phyloP scores from a whole-genome alignment of 2,888 invertebrate genomes.

The Nomada flava region DNA sequence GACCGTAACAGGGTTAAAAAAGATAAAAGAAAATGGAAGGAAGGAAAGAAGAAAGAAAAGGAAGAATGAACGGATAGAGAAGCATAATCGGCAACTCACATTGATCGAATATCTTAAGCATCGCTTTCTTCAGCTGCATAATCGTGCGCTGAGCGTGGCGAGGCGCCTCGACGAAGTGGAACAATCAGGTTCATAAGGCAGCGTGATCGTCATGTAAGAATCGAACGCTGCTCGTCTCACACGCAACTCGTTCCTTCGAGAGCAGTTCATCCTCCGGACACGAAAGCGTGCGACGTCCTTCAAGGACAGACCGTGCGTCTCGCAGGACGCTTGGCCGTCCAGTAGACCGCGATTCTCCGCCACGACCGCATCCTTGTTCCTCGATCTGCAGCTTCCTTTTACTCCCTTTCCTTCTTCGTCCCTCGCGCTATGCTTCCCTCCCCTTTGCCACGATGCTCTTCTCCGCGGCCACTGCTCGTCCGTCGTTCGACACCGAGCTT shows the following conservation, averaged over 20 bases:
- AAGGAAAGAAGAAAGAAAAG: neutral
- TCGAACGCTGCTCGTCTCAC: slow-evolving; percentile 50
- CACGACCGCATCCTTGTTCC: slow-evolving; percentile 62
- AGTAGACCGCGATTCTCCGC: slow-evolving; percentile 44
- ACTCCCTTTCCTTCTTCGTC: slow-evolving; percentile 23
- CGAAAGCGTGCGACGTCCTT: slow-evolving; percentile 61
- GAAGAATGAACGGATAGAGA: neutral
- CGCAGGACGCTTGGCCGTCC: slow-evolving; percentile 49
- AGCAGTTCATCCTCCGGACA: slow-evolving; percentile 61
- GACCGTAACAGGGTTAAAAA: neutral
- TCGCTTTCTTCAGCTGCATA: slow-evolving; percentile 81
- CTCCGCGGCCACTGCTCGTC: no score
- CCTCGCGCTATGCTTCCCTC: neutral
- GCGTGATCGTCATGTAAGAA: slow-evolving; percentile 32
- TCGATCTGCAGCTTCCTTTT: slow-evolving; percentile 28
- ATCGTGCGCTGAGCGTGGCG: slow-evolving; percentile 71
- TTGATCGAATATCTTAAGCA: slow-evolving; percentile 81
- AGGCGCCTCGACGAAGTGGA: slow-evolving; percentile 53
- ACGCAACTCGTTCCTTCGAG: slow-evolving; percentile 39
- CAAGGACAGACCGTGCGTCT: slow-evolving; percentile 59
- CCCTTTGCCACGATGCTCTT: neutral
- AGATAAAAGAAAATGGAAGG: no score
- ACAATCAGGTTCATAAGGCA: slow-evolving; percentile 60
- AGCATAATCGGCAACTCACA: slow-evolving; percentile 70
- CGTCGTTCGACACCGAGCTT: neutral